Evolutionary conservation across 2,888 invertebrate genomes (phyloP).

Genomic region (Campoplex nolae): DNA sequence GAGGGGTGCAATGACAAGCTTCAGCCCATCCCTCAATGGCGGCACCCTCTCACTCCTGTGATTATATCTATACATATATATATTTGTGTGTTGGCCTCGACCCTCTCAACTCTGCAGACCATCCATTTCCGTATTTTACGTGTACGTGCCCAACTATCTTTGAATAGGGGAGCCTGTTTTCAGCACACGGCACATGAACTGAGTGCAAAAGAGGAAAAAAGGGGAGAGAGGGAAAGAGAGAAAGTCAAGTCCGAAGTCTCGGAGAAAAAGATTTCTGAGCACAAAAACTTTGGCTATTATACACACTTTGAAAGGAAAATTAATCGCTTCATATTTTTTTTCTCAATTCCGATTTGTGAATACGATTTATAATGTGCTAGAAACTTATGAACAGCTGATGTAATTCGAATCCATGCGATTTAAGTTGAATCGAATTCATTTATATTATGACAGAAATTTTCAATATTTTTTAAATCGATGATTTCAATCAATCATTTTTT

Average conservation of each 20-base stretch:
- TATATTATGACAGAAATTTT: neutral
- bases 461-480: neutral
- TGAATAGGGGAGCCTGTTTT: constrained; percentile 49
- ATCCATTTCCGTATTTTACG: constrained; percentile 60
- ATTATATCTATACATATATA: neutral
- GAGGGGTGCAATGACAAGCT: constrained; percentile 43
- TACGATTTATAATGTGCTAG: constrained; percentile 12
- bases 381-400: constrained; percentile 21
- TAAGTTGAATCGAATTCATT: neutral
- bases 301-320: constrained; percentile 30
- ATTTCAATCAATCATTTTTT: neutral
- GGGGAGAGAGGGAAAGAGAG: neutral
- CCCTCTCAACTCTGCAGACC: constrained; percentile 45
- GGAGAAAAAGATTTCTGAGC: constrained; percentile 49
- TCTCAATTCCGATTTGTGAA: constrained; percentile 25
- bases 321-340: constrained; percentile 53
- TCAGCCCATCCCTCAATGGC: constrained; percentile 31
- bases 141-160: constrained; percentile 52
- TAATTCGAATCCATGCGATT: constrained; percentile 3
- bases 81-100: constrained; percentile 31
- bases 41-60: constrained; percentile 8
- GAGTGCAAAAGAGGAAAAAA: neutral
- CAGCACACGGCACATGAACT: constrained; percentile 11
- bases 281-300: constrained; percentile 51
- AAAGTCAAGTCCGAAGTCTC: constrained; percentile 13